A percentile compares a stretch with the other conserved stretches of the same genome.
Evolutionary conservation across 2,888 invertebrate species (phyloP).

Genomic region (Scrobipalpa costella): DNA sequence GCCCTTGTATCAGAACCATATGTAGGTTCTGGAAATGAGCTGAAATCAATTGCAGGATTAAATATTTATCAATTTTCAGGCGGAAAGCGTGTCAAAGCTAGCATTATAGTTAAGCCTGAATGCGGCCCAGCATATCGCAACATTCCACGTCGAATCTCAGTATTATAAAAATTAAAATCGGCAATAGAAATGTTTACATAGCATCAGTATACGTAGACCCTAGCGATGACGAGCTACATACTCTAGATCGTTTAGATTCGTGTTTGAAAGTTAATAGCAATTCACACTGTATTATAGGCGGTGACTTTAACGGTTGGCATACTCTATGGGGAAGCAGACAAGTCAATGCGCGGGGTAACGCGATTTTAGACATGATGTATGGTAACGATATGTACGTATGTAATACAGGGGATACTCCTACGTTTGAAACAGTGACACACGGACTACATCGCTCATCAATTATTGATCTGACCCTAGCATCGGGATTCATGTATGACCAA

Average conservation of each 20-base stretch:
- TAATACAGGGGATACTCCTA: conserved; percentile 31
- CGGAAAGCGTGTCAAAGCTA: conserved; percentile 18
- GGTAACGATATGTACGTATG: conserved; percentile 22
- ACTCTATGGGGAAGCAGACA: conserved; percentile 27
- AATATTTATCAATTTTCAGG: conserved; percentile 26
- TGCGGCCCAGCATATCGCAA: conserved; percentile 17
- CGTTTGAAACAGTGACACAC: conserved; percentile 34
- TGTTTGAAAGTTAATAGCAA: conserved; percentile 12
- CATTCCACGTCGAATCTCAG: conserved; percentile 26
- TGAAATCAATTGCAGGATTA: conserved; percentile 24
- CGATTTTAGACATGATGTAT: conserved; percentile 19
- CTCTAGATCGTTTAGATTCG: conserved; percentile 20
- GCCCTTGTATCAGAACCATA: conserved; percentile 29
- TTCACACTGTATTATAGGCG: conserved; percentile 26
- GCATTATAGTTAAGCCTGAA: conserved; percentile 18
- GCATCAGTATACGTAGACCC: conserved; percentile 33
- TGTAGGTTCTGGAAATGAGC: conserved; percentile 19
- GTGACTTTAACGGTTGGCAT: conserved; percentile 35
- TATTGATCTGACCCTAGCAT: conserved; percentile 29
- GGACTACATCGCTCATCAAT: too few species aligned
- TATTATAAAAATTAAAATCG: conserved; percentile 12
- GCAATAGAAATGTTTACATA: conserved; percentile 6
- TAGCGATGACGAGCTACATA: conserved; percentile 11
- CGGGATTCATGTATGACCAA: neutral
- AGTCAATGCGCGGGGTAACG: conserved; percentile 24